These are phyloP conservation scores for Griposia aprilina DNA, from an alignment of 2,888 invertebrate genomes.

Conservation along the genomic window DNA sequence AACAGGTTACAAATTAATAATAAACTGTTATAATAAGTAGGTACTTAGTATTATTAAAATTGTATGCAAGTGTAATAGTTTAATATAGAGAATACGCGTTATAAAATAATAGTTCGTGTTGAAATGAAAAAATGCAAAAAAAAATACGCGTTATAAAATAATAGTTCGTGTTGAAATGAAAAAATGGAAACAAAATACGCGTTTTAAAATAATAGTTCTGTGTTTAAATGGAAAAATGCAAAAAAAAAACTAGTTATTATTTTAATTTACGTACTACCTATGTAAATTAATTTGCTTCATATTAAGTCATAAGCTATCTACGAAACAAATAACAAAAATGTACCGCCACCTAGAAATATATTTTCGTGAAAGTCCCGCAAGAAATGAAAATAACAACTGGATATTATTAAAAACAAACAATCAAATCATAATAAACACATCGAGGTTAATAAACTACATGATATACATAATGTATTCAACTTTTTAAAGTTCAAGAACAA, in stretches of 20 bases:
- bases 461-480: not conserved
- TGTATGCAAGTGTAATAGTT: slow-evolving; percentile 21
- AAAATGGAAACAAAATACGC: not conserved
- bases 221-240: not conserved
- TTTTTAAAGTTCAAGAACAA: slow-evolving; percentile 22
- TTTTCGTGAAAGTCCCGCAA: not conserved
- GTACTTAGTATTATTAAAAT: slow-evolving; percentile 16
- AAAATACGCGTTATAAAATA: not conserved
- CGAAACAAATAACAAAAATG: not conserved
- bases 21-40: not conserved
- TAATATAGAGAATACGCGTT: not conserved
- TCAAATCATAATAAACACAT: not conserved
- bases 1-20: not conserved
- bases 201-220: slow-evolving; percentile 1
- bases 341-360: not conserved
- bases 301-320: not conserved
- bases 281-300: not conserved
- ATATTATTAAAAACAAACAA: not conserved
- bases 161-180: not conserved
- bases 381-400: not conserved
- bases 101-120: slow-evolving; percentile 1
- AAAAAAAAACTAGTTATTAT: not conserved
- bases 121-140: not conserved
- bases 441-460: too few species aligned
- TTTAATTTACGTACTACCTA: not conserved